Evolutionary conservation across 2,113 vertebrate genomes (phyloP).

Genomic region (Lucifuga dentata): DNA sequence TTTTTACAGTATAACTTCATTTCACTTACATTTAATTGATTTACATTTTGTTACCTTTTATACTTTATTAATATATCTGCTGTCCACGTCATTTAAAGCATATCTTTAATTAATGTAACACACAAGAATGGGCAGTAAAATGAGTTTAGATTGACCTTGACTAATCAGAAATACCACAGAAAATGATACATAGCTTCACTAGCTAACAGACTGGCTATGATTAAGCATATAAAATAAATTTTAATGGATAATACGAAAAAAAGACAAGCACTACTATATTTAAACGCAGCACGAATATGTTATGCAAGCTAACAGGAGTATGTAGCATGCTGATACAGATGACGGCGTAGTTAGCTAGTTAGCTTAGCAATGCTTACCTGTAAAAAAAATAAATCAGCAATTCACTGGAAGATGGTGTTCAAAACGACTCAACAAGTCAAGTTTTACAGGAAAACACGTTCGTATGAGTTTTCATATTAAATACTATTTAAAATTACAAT

Average conservation of each 20-base stretch:
- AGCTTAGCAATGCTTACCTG: slow-evolving; percentile 12
- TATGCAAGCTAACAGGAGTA: neutral
- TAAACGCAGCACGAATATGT: no score
- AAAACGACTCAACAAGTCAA: neutral
- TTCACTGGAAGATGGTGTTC: neutral
- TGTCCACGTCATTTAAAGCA: no score
- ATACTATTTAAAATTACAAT: neutral
- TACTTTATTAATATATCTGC: no score
- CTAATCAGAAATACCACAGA: no score
- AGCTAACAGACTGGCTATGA: rapidly evolving
- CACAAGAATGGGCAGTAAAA: neutral
- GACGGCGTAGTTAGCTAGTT: neutral
- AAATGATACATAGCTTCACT: neutral
- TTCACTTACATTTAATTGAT: no score
- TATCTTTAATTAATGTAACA: neutral
- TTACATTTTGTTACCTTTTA: no score
- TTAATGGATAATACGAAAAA: neutral
- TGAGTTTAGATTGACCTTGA: slow-evolving; percentile 34
- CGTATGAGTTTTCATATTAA: neutral
- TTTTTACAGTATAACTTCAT: no score
- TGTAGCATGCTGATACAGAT: neutral
- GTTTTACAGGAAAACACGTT: neutral
- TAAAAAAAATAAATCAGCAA: no score
- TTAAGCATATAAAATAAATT: neutral
- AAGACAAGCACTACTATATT: rapidly evolving